Conservation (phyloP, 2,888 invertebrate genomes). For the Elmis aenea region DNA sequence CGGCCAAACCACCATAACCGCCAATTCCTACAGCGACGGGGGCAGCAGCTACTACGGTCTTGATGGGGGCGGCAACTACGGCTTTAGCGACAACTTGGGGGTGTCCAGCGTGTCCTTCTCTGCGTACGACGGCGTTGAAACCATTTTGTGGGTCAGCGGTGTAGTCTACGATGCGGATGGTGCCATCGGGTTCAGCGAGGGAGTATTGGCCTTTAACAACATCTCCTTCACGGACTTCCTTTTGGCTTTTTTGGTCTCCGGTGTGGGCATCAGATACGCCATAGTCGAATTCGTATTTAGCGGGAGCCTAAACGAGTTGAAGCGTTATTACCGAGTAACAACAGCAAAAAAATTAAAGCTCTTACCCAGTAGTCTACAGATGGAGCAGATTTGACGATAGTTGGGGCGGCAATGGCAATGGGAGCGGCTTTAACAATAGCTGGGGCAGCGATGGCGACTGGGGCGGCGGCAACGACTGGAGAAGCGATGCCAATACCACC, state of each 20-base stretch:
- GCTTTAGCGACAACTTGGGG: slow-evolving; percentile 39
- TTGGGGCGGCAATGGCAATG: too few species aligned
- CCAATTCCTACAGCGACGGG: slow-evolving; percentile 12
- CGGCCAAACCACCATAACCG: slow-evolving; percentile 8
- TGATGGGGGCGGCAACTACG: slow-evolving; percentile 33
- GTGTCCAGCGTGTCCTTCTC: slow-evolving; percentile 55
- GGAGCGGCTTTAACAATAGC: too few species aligned
- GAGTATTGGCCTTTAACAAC: slow-evolving; percentile 53
- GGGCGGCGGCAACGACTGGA: slow-evolving; percentile 13
- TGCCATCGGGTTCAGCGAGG: slow-evolving; percentile 53
- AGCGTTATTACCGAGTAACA: not conserved
- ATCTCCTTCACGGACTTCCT: slow-evolving; percentile 52
- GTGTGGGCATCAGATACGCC: slow-evolving; percentile 55
- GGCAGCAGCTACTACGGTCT: too few species aligned
- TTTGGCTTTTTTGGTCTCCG: slow-evolving; percentile 54
- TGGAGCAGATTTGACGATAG: too few species aligned
- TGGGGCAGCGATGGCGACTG: slow-evolving; percentile 5
- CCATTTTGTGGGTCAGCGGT: slow-evolving; percentile 55
- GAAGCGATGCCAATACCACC: too few species aligned
- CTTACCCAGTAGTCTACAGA: not conserved
- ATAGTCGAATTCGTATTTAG: slow-evolving; percentile 57
- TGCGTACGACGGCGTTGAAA: slow-evolving; percentile 44
- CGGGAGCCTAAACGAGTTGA: slow-evolving; percentile 49
- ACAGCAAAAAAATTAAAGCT: not conserved
- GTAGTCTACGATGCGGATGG: slow-evolving; percentile 54